These are phyloP conservation scores for Aurelia sp. DNA, from an alignment of 30 jellyfish, hydroid and myxozoan genomes.

Conservation along the genomic window DNA sequence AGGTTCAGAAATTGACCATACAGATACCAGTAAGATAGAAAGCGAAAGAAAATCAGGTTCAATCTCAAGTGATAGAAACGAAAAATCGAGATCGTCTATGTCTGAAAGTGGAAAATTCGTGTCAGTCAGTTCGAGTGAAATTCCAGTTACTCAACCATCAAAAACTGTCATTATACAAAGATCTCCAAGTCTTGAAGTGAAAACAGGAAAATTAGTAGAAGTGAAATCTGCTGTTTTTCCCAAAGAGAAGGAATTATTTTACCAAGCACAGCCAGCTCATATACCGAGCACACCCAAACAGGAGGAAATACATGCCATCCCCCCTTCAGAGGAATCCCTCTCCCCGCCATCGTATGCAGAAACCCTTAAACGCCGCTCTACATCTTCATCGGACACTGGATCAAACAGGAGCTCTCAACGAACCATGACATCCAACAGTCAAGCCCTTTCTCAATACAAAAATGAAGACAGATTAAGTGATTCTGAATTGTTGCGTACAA, in stretches of 20 bases:
- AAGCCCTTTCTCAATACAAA: background rate
- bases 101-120: constrained; percentile 58
- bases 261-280: background rate
- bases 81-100: background rate
- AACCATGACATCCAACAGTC: too few relatives aligned
- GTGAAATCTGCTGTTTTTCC: constrained; percentile 43
- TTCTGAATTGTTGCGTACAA: constrained; percentile 52
- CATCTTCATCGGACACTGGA: constrained; percentile 38
- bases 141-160: constrained; percentile 74
- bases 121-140: constrained; percentile 80
- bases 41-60: too few relatives aligned
- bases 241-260: constrained; percentile 23
- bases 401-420: constrained; percentile 23
- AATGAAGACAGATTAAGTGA: constrained; percentile 24
- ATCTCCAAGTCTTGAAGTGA: constrained; percentile 17
- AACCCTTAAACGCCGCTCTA: constrained; percentile 71
- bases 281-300: background rate
- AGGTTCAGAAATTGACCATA: too few relatives aligned
- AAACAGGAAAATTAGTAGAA: constrained; percentile 12
- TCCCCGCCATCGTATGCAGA: constrained; percentile 85
- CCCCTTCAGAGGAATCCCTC: background rate
- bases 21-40: too few relatives aligned
- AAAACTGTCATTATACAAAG: constrained; percentile 55
- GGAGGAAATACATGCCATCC: background rate
- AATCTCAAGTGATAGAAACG: too few relatives aligned